Conservation (phyloP, 2,113 vertebrate genomes). For the Cyrtonyx montezumae region DNA sequence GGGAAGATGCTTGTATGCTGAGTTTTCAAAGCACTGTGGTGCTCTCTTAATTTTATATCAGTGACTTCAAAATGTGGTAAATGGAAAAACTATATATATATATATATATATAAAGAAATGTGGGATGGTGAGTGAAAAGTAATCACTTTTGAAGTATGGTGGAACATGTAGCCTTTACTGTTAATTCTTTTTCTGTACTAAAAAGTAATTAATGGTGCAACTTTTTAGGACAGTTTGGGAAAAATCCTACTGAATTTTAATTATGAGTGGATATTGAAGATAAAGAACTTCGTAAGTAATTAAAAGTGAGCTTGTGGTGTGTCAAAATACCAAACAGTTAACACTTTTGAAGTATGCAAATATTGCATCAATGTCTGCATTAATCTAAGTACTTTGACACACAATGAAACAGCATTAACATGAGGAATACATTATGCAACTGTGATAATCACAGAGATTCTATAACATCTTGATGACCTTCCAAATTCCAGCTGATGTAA, state of each 20-base stretch:
- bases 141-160: not conserved
- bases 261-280: not conserved
- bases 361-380: not conserved
- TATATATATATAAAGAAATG: not conserved
- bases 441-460: not conserved
- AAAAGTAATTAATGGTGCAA: not conserved
- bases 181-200: not conserved
- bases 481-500: conserved; percentile 40
- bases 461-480: conserved; percentile 43
- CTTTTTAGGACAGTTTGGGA: not conserved
- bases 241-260: not conserved
- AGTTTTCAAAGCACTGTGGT: not conserved
- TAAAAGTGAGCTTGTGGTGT: not conserved
- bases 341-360: not conserved
- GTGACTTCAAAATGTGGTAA: not conserved
- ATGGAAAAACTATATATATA: not conserved
- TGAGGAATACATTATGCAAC: conserved; percentile 29
- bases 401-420: not conserved
- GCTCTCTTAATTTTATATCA: not conserved
- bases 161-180: not conserved
- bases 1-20: not conserved
- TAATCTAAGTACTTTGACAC: conserved; percentile 34
- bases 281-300: not conserved
- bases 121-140: not conserved
- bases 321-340: not conserved